Evolutionary conservation across 2,888 invertebrate species (phyloP).

Genomic region (Melinopterus prodromus): DNA sequence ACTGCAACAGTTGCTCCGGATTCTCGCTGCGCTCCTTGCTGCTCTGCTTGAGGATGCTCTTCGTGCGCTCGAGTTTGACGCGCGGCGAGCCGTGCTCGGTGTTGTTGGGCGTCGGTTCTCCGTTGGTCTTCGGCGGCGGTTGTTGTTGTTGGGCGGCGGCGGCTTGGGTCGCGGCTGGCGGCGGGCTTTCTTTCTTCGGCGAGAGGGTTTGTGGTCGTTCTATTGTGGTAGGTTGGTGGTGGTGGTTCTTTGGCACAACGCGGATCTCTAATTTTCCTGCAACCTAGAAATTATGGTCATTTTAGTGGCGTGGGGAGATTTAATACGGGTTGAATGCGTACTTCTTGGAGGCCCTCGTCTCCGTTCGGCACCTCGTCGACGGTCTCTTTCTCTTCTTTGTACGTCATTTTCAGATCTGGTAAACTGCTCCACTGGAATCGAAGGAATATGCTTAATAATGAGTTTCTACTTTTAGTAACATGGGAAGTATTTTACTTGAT

Average conservation of each 20-base stretch:
- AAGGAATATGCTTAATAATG: no score
- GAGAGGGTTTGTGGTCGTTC: slow-evolving; percentile 34
- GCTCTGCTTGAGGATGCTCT: slow-evolving; percentile 58
- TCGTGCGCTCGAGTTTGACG: slow-evolving; percentile 55
- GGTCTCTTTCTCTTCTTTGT: slow-evolving; percentile 44
- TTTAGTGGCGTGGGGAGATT: not conserved
- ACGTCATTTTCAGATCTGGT: slow-evolving; percentile 52
- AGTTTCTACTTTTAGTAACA: no score
- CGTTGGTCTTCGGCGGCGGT: not conserved
- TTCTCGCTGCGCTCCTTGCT: slow-evolving; percentile 55
- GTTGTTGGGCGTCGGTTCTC: slow-evolving; percentile 20
- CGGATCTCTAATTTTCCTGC: slow-evolving; percentile 85
- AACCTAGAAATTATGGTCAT: slow-evolving; percentile 57
- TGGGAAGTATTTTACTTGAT: no score
- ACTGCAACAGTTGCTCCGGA: slow-evolving; percentile 46
- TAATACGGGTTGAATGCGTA: slow-evolving; percentile 33
- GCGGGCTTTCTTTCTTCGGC: slow-evolving; percentile 35
- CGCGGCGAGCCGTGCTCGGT: slow-evolving; percentile 39
- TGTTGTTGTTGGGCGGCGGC: not conserved
- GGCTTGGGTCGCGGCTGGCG: slow-evolving; percentile 36
- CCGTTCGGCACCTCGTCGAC: slow-evolving; percentile 44
- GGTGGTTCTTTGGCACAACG: slow-evolving; percentile 65
- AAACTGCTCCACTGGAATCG: slow-evolving; percentile 52
- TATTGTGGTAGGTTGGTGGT: slow-evolving; percentile 9
- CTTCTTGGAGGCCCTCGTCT: slow-evolving; percentile 58